Evolutionary conservation across 2,888 invertebrate species (phyloP), one percentile per base, ranked within the genome.

Genomic region (Erpobdella octoculata): DNA sequence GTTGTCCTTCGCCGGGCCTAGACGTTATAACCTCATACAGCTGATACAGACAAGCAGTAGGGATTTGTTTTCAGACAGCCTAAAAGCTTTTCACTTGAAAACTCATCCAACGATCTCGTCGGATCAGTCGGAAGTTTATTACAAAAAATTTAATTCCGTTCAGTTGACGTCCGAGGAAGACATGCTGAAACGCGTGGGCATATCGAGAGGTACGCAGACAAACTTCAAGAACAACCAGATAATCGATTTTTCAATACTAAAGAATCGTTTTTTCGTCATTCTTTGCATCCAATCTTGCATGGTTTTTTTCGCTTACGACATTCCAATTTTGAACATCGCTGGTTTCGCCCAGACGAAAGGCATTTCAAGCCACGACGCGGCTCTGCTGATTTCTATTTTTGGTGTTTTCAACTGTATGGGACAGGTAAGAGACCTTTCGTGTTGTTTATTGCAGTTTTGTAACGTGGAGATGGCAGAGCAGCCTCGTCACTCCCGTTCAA

Each of bases 301-400:
- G 9, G 21, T 58, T 31, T 69, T 28, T 25, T 53, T 69, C n/a
- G 41, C 69, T 12, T 58, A 35, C 58, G 69, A 69, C 58, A 58
- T 58, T 8, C 69, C 69, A 8, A 18, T 53, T 36, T 12, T 69
- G 53, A 69, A 69, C 33, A 46, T 69, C 36, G 33, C 58, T 9
- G 53, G 21, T 3, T 46, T 69, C 18, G 35, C 69, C 5, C 28
- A 33, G n/a, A 18, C 21, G 1, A 18, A 58, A 25, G 48, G 48
- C 58, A 36, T 69, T n/a, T 9, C 58, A 2, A 5, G 15, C 18
- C 12, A 31, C 15, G 21, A 69, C n/a, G 46, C 69, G 1, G 38
- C 69, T 58, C 58, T 33, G 48, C 35, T 69, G 9, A 35, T 69
- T 1, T 53, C 69, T n/a, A 35, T 33, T n/a, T 69, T 58, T 46